Evolutionary conservation across 2,797 vertebrate genomes (phyloP), one percentile per base, ranked within the genome.

Genomic region (Coluber constrictor): DNA sequence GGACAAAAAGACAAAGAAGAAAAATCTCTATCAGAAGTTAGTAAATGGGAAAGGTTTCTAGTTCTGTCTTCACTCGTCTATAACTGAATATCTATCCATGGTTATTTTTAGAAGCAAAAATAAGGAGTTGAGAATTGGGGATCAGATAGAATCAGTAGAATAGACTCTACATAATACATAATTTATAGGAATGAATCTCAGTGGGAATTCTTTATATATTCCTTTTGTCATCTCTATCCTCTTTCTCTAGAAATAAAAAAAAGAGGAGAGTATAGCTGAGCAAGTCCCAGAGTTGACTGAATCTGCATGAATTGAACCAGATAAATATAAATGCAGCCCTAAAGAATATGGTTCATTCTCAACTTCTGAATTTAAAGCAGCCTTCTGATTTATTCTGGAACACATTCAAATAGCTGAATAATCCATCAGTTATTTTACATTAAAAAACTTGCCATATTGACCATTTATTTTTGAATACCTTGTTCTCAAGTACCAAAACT

Each of bases 61-160:
- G 86, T 95, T 96, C 94, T 90, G 93, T 60, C 93, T 90, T 91
- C 86, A 0, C 92, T 92, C 93, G 95, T 94, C 96, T 95, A 96
- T 90, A 95, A 91, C 79, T 95, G 94, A 96, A 96, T 97, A 93
- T 94, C 94, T 95, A 93, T 95, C 91, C 90, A 94, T 56, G 95
- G 95, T 88, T 97, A 97, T 97, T 96, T 94, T 96, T 96, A 97
- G 95, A 92, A 95, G 89, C 93, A 96, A 97, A 97, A 97, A 96
- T 94, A 97, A 96, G 93, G 95, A 96, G 96, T 92, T 95, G 94
- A 97, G 94, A 96, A 96, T 61, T 97, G 93, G 95, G 95, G 92
- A 96, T 97, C 91, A 74, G 95, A 95, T 95, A 97, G 61, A 94
- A 97, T 95, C 94, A 95, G 95, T 93, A 95, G 96, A 97, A 96